phyloP scores from a whole-genome alignment of 2,113 vertebrate species.

The Muntiacus muntjak region DNA sequence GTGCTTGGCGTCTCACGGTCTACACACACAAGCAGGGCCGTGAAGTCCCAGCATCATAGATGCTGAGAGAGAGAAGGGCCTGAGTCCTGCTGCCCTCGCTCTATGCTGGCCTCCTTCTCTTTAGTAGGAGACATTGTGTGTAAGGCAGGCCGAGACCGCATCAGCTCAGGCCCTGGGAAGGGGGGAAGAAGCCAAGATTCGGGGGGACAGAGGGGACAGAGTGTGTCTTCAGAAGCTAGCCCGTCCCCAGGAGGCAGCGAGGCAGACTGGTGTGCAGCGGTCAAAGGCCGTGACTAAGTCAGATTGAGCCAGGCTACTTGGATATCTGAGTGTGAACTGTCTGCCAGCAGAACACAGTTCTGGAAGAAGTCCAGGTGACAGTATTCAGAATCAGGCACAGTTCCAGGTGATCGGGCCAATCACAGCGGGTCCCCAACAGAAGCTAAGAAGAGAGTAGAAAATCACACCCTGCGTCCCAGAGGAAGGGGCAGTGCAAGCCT shows the following conservation, averaged over 20 bases:
- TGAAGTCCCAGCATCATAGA: not conserved
- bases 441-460: not conserved
- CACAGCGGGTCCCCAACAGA: not conserved
- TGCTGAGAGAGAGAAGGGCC: not conserved
- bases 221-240: not conserved
- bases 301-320: not conserved
- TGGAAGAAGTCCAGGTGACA: constrained; percentile 25
- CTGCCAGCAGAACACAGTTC: not conserved
- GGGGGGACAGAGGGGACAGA: not conserved
- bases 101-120: not conserved
- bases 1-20: not conserved
- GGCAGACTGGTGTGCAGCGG: not conserved
- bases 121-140: not conserved
- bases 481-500: not conserved
- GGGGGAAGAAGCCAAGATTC: not conserved
- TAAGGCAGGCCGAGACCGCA: not conserved
- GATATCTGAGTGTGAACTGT: not conserved
- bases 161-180: not conserved
- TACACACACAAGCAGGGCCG: not conserved
- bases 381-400: not conserved
- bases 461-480: not conserved
- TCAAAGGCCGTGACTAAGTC: not conserved
- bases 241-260: not conserved
- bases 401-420: not conserved
- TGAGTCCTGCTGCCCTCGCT: not conserved